Evolutionary conservation across 2,888 invertebrate species (phyloP), one percentile per base, ranked within the genome.

Genomic region (Ischnus inquisitorius): DNA sequence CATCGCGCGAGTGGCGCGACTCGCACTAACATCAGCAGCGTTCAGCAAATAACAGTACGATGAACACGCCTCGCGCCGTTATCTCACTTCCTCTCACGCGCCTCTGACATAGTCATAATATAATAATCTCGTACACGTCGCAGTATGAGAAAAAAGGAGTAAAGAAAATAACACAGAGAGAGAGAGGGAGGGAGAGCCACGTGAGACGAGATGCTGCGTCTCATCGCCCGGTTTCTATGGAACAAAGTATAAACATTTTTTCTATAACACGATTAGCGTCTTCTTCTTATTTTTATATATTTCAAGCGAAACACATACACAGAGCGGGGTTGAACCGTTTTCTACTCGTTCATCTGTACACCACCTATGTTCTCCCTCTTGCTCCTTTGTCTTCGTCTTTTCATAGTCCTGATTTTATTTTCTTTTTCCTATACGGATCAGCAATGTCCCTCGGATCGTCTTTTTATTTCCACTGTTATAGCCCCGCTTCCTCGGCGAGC

Each of bases 11-110:
- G 82, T 87, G 79, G 74, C 84, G 82, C 84, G 82, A 75, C 87
- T 82, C 67, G 34, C 82, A 69, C 78, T 94, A 94, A 94, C 94
- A 94, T 75, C 74, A 82, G 71, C 82, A 81, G 76, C 76, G 77
- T 34, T 51, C 62, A 82, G 84, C 79, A 76, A 87, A 87, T 87
- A 34, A 86, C 87, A 87, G 85, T 86, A 86, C 84, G 94, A 94
- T 93, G 94, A 93, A 94, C 94, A 94, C 94, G 94, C 94, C 94
- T 94, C 93, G 94, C 94, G 94, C 34, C 94, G 94, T 94, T 94
- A 94, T 94, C 94, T 94, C 93, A 93, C 94, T 92, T 93, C 93
- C 93, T 94, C 94, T 94, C 94, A 93, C 92, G 93, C 92, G 89
- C 79, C 64, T 57, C 62, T 34, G 46, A 79, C 75, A 77, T 79